Conservation (phyloP, 2,888 invertebrate species). For the Ceriagrion tenellum region DNA sequence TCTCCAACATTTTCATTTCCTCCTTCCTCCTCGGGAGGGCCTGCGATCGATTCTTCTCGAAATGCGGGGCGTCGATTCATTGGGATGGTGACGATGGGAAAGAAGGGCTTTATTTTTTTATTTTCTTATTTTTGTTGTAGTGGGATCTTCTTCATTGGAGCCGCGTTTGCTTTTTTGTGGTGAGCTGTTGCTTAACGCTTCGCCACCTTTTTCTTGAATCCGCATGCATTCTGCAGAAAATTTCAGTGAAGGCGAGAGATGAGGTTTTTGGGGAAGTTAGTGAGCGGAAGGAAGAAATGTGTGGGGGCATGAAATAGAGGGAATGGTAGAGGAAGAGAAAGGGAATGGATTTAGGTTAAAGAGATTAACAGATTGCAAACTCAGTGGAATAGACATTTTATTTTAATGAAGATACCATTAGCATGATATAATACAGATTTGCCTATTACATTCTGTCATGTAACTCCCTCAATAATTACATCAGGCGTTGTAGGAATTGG, state of each 20-base stretch:
- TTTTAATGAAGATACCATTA: too few species aligned
- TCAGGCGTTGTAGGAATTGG: too few species aligned
- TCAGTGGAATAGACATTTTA: too few species aligned
- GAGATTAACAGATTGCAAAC: too few species aligned
- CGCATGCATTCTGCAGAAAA: background rate
- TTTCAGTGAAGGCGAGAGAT: background rate
- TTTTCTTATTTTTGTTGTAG: too few species aligned
- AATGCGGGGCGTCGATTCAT: constrained; percentile 39
- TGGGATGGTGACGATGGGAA: background rate
- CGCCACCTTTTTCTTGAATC: background rate
- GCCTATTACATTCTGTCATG: too few species aligned
- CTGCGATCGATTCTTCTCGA: background rate
- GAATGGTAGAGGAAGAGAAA: too few species aligned
- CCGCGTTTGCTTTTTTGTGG: background rate
- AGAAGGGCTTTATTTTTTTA: background rate
- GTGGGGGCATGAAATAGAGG: too few species aligned
- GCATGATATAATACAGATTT: too few species aligned
- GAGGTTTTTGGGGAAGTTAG: background rate
- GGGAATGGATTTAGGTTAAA: too few species aligned
- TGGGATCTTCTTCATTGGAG: background rate
- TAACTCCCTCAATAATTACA: too few species aligned
- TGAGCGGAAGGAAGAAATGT: background rate
- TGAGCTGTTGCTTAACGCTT: constrained; percentile 18
- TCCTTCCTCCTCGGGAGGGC: background rate
- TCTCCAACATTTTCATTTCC: background rate